A percentile compares a stretch with the other conserved stretches of the same genome.
Evolutionary conservation across 2,113 vertebrate species (phyloP).

Genomic region (Takifugu bimaculatus): DNA sequence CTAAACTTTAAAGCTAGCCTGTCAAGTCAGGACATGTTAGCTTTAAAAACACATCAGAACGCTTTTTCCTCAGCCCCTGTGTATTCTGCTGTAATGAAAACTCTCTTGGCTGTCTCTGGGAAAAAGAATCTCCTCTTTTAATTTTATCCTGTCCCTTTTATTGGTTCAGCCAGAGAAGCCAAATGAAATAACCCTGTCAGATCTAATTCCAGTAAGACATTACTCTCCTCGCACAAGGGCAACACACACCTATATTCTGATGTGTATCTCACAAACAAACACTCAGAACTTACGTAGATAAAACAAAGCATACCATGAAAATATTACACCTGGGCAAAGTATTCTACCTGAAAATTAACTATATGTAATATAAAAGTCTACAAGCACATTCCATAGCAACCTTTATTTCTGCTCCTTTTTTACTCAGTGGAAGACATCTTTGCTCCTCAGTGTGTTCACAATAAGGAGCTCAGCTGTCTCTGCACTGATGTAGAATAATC

Average conservation of each 20-base stretch:
- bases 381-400: too few species aligned
- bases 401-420: too few species aligned
- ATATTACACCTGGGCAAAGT: too few species aligned
- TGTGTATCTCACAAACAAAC: conserved; percentile 23
- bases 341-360: too few species aligned
- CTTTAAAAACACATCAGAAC: neutral
- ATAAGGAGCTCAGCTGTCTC: too few species aligned
- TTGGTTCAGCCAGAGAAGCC: conserved; percentile 59
- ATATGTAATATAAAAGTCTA: too few species aligned
- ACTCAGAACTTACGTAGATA: conserved; percentile 8
- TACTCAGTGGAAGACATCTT: too few species aligned
- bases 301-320: neutral
- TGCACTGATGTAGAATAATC: too few species aligned
- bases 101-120: conserved; percentile 39
- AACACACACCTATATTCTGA: conserved; percentile 16
- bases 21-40: too few species aligned
- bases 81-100: conserved; percentile 53
- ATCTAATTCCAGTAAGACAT: conserved; percentile 58
- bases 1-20: too few species aligned
- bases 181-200: conserved; percentile 71
- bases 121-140: conserved; percentile 57
- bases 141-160: conserved; percentile 59
- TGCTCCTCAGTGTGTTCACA: too few species aligned
- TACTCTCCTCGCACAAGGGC: conserved; percentile 50
- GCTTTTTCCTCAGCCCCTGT: conserved; percentile 18